Evolutionary conservation across 2,888 invertebrate species (phyloP).

Genomic region (Drosophila quinaria): DNA sequence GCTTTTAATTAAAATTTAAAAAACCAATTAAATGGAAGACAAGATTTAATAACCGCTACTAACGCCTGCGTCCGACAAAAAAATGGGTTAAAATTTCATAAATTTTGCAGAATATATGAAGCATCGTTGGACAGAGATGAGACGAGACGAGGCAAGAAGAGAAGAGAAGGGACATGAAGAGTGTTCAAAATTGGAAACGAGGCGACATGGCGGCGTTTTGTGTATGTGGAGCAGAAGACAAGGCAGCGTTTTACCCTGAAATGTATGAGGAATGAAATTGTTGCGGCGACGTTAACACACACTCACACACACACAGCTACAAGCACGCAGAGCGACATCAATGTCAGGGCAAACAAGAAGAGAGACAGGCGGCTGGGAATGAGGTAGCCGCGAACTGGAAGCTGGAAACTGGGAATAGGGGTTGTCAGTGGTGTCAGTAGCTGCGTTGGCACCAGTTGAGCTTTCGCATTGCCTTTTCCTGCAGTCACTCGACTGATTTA

Average conservation of each 20-base stretch:
- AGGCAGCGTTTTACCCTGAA: slow-evolving; percentile 45
- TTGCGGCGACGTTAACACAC: slow-evolving; percentile 58
- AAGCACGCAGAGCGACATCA: slow-evolving; percentile 53
- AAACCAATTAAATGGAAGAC: slow-evolving; percentile 60
- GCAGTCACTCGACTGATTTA: slow-evolving; percentile 80
- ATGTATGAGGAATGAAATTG: slow-evolving; percentile 70
- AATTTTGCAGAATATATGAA: slow-evolving; percentile 68
- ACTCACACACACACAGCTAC: slow-evolving; percentile 13
- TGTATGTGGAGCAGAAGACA: slow-evolving; percentile 37
- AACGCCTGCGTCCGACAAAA: slow-evolving; percentile 31
- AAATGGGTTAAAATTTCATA: slow-evolving; percentile 68
- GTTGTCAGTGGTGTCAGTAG: slow-evolving; percentile 50
- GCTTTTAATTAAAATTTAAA: slow-evolving; percentile 65
- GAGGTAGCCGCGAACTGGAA: slow-evolving; percentile 19
- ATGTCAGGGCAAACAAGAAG: slow-evolving; percentile 61
- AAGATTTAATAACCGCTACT: slow-evolving; percentile 58
- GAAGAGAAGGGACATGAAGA: not conserved
- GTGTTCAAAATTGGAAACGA: slow-evolving; percentile 31
- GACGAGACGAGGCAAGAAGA: slow-evolving; percentile 7
- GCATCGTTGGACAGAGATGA: slow-evolving; percentile 35
- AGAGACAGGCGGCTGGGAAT: slow-evolving; percentile 13
- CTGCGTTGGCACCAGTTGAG: slow-evolving; percentile 66
- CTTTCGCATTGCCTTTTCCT: slow-evolving; percentile 69
- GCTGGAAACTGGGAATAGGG: slow-evolving; percentile 58
- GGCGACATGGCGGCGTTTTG: slow-evolving; percentile 17